Conservation (phyloP, 2,797 vertebrate genomes). For the Sebastes cheni region DNA sequence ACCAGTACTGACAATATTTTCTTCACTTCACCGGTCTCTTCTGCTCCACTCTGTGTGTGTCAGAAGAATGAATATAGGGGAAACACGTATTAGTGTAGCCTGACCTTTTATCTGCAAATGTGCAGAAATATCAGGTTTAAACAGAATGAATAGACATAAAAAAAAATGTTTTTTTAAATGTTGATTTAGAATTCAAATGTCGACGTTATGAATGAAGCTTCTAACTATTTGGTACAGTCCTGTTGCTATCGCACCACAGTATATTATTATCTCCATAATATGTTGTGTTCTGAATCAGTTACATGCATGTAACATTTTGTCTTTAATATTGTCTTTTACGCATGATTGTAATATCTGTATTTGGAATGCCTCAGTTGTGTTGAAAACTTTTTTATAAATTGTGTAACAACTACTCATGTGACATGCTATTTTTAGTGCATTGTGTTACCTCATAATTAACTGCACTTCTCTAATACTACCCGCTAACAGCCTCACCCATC, state of each 20-base stretch:
- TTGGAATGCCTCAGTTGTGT: background rate
- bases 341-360: background rate
- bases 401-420: background rate
- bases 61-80: no score
- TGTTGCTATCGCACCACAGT: background rate
- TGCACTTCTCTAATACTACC: constrained; percentile 27
- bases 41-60: no score
- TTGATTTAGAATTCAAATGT: background rate
- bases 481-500: constrained; percentile 62
- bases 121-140: no score
- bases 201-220: background rate
- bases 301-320: background rate
- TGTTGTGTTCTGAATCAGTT: background rate
- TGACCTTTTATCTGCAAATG: no score
- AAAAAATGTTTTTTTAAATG: no score
- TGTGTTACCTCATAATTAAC: constrained; percentile 32
- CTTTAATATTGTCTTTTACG: background rate
- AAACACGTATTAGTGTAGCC: no score
- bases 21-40: no score
- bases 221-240: background rate
- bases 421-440: constrained; percentile 12
- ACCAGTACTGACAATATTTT: no score
- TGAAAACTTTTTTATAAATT: background rate
- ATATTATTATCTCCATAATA: background rate
- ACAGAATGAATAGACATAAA: no score